These are phyloP conservation scores for Nesometra sesokonis DNA, from an alignment of 35 echinoderm and acorn worm genomes.

Conservation along the genomic window DNA sequence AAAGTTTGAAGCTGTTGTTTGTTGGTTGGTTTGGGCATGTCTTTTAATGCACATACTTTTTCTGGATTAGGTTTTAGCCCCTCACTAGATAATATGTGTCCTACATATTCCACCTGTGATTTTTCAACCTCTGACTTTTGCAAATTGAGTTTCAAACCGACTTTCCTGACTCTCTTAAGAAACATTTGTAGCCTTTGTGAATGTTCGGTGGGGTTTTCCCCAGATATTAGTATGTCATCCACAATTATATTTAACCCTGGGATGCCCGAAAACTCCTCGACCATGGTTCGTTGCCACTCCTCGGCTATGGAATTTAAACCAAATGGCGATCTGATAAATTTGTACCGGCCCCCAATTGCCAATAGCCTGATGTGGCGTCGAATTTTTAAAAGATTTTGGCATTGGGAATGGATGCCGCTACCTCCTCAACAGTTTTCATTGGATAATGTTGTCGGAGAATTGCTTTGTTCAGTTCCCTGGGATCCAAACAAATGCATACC, in stretches of 20 bases:
- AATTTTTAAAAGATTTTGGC: conserved; percentile 23
- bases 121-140: conserved; percentile 17
- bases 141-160: background rate
- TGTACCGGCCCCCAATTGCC: background rate
- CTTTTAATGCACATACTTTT: background rate
- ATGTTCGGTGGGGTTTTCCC: background rate
- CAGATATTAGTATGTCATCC: background rate
- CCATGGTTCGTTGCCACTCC: background rate
- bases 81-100: conserved; percentile 8
- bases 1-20: background rate
- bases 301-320: background rate
- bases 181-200: background rate
- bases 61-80: conserved; percentile 12
- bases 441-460: conserved; percentile 4
- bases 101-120: conserved; percentile 14
- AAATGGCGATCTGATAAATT: background rate
- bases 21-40: background rate
- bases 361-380: background rate
- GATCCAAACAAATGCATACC: conserved; percentile 34
- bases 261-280: background rate
- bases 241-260: background rate
- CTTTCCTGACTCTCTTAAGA: background rate
- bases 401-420: background rate
- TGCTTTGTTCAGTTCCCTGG: conserved; percentile 21
- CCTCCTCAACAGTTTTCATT: conserved; percentile 22